Evolutionary conservation across 2,113 vertebrate genomes (phyloP).

Genomic region (Gadus macrocephalus): DNA sequence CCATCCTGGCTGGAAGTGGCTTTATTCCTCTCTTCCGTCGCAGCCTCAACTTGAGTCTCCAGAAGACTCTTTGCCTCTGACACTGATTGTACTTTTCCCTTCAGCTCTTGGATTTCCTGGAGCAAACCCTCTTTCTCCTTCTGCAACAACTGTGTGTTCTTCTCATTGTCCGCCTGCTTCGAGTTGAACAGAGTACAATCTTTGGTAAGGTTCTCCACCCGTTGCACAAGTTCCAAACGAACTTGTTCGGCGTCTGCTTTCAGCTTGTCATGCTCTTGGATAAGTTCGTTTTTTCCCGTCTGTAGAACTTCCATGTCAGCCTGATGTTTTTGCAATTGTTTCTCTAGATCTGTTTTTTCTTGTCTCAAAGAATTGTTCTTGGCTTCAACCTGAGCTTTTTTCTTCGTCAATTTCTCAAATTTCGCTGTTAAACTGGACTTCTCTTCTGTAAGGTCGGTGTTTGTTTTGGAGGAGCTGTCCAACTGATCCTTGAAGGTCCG

Average conservation of each 20-base stretch:
- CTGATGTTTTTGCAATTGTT: constrained; percentile 65
- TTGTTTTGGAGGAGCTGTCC: constrained; percentile 60
- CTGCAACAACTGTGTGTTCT: constrained; percentile 49
- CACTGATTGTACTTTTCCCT: constrained; percentile 62
- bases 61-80: constrained; percentile 64
- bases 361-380: constrained; percentile 57
- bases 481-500: constrained; percentile 70
- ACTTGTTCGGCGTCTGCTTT: constrained; percentile 50
- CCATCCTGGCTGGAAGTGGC: constrained; percentile 55
- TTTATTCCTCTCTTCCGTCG: constrained; percentile 64
- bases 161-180: constrained; percentile 57
- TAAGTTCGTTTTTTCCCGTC: constrained; percentile 63
- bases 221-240: constrained; percentile 58
- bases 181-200: constrained; percentile 58
- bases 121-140: constrained; percentile 57
- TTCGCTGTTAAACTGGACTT: constrained; percentile 65
- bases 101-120: constrained; percentile 53
- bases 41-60: constrained; percentile 60
- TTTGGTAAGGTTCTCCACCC: constrained; percentile 63
- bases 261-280: constrained; percentile 67
- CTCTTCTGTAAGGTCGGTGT: constrained; percentile 61
- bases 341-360: constrained; percentile 62
- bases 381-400: constrained; percentile 54
- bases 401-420: constrained; percentile 69
- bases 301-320: constrained; percentile 65